These are phyloP conservation scores for Passer domesticus DNA, from an alignment of 2,113 vertebrate genomes.

Conservation along the genomic window DNA sequence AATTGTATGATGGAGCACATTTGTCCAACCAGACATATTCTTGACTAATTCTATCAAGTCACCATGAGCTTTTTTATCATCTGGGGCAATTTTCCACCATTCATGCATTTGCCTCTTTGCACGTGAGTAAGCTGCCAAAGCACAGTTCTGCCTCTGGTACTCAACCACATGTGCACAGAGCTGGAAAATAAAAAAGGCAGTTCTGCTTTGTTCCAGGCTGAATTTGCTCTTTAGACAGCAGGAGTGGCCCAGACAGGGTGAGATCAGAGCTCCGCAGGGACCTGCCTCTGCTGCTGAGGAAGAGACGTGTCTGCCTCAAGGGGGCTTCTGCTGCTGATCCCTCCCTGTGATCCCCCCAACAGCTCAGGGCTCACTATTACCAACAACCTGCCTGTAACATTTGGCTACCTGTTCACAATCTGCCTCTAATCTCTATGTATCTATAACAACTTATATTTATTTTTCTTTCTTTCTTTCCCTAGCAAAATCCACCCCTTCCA, in stretches of 20 bases:
- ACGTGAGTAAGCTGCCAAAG: background rate
- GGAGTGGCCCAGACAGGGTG: background rate
- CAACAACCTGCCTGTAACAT: background rate
- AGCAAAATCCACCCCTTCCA: background rate
- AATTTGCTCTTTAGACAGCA: background rate
- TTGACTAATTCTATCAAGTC: background rate
- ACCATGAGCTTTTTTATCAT: background rate
- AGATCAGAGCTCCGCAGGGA: background rate
- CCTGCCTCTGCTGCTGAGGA: background rate
- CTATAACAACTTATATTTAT: background rate
- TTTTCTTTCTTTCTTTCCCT: background rate
- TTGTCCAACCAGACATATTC: background rate
- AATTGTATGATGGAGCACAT: background rate
- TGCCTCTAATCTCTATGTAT: background rate
- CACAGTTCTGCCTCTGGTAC: background rate
- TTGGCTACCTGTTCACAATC: background rate
- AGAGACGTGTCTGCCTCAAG: background rate
- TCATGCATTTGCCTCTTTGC: background rate
- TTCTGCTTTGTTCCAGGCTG: background rate
- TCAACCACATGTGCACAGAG: accelerated
- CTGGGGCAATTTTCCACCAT: background rate
- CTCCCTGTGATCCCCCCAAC: background rate
- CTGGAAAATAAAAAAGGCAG: background rate
- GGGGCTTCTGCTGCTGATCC: background rate
- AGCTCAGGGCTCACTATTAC: background rate